Conservation (phyloP, 2,113 vertebrate genomes). For the Seriola rivoliana region DNA sequence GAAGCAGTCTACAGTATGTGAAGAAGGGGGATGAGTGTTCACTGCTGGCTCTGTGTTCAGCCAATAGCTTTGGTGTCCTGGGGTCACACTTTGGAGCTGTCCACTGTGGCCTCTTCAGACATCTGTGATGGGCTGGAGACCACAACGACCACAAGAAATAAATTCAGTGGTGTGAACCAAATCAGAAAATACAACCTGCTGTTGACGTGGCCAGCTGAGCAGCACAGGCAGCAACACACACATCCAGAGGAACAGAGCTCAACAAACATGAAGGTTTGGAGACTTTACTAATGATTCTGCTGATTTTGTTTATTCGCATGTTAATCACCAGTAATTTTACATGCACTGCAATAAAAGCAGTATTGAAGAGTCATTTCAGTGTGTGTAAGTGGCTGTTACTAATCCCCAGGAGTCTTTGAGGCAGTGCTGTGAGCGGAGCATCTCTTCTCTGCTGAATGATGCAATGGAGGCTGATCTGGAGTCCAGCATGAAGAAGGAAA, state of each 20-base stretch:
- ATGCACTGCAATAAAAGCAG: neutral
- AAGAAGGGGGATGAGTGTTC: neutral
- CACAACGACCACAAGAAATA: neutral
- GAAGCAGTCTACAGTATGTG: too few relatives aligned
- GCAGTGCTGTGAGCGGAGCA: constrained; percentile 69
- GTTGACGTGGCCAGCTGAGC: constrained; percentile 61
- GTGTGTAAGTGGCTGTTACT: constrained; percentile 1
- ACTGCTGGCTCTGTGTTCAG: constrained; percentile 70
- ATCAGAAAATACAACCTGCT: constrained; percentile 80
- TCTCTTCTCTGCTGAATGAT: constrained; percentile 41
- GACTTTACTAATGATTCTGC: neutral
- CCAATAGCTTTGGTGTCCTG: constrained; percentile 86
- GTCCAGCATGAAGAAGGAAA: neutral
- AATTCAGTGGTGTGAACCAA: neutral
- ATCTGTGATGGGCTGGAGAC: constrained; percentile 84
- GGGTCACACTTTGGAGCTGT: constrained; percentile 86
- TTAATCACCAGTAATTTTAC: neutral
- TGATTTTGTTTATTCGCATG: neutral
- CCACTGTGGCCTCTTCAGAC: constrained; percentile 74
- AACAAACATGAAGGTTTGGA: constrained; percentile 44
- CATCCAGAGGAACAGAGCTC: neutral
- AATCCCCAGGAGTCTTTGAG: constrained; percentile 62
- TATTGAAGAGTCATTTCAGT: neutral
- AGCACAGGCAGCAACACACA: constrained; percentile 5
- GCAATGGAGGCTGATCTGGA: neutral